Evolutionary conservation across 1,140 invertebrate species (phyloP).

Genomic region (Procambarus virginalis): DNA sequence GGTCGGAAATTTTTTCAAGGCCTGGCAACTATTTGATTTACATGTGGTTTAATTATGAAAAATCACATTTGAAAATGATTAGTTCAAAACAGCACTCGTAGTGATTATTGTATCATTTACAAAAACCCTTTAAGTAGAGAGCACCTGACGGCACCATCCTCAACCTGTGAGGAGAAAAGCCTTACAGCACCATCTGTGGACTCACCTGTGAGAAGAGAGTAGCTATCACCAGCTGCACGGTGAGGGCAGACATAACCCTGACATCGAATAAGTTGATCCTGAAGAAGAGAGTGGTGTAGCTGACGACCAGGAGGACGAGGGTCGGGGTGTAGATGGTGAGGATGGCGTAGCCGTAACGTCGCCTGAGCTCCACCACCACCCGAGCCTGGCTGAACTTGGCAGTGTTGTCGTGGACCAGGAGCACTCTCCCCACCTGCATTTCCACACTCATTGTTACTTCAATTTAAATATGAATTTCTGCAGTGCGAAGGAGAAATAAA

Average conservation of each 20-base stretch:
- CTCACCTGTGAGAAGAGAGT: slow-evolving; percentile 45
- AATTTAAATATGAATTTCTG: no score
- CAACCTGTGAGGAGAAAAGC: no score
- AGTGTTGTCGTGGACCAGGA: slow-evolving; percentile 25
- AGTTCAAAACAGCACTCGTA: no score
- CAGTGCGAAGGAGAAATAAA: no score
- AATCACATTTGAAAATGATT: no score
- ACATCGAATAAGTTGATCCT: slow-evolving; percentile 36
- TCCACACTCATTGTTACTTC: not conserved
- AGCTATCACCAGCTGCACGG: slow-evolving; percentile 44
- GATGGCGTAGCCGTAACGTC: slow-evolving; percentile 48
- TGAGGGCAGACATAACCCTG: slow-evolving; percentile 44
- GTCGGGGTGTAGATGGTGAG: slow-evolving; percentile 49
- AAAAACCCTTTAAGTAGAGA: no score
- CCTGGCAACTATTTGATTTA: no score
- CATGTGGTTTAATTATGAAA: no score
- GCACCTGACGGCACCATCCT: no score
- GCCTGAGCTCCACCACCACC: slow-evolving; percentile 24
- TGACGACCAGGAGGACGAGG: slow-evolving; percentile 51
- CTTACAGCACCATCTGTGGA: no score
- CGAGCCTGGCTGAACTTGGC: slow-evolving; percentile 32
- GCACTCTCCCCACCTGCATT: slow-evolving; percentile 11
- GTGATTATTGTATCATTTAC: no score
- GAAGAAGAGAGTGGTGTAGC: slow-evolving; percentile 51
- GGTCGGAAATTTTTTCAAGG: no score